Percentiles rank a stretch among this genome's conserved stretches.
Conservation (phyloP, 1,140 invertebrate genomes). For the Vanessa tameamea region DNA sequence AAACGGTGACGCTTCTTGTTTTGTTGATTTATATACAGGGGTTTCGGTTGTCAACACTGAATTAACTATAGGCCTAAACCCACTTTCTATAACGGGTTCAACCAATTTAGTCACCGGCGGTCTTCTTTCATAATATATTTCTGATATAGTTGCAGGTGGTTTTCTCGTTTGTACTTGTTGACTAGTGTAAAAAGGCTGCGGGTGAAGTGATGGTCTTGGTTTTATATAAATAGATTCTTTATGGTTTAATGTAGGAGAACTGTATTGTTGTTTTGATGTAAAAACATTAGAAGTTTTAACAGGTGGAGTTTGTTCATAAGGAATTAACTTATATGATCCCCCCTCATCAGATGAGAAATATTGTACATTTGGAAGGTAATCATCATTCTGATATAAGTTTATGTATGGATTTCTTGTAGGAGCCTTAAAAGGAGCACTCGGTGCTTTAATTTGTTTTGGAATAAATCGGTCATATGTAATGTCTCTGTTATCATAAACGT, state of each 20-base stretch:
- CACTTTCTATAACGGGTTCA: slow-evolving; percentile 64
- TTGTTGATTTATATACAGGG: slow-evolving; percentile 40
- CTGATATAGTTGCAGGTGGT: slow-evolving; percentile 58
- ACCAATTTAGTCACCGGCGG: slow-evolving; percentile 39
- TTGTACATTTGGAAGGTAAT: slow-evolving; percentile 50
- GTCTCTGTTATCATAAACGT: slow-evolving; percentile 45
- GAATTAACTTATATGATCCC: slow-evolving; percentile 71
- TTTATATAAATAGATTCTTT: slow-evolving; percentile 63
- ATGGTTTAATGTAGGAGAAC: slow-evolving; percentile 40
- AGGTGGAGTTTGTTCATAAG: slow-evolving; percentile 78
- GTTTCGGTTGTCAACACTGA: slow-evolving; percentile 47
- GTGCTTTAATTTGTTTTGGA: slow-evolving; percentile 57
- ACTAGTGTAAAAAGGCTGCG: slow-evolving; percentile 51
- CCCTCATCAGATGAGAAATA: slow-evolving; percentile 70
- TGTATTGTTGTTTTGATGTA: slow-evolving; percentile 48
- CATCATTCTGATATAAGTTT: slow-evolving; percentile 61
- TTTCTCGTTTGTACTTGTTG: slow-evolving; percentile 54
- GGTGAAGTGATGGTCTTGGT: slow-evolving; percentile 49
- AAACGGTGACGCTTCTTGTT: slow-evolving; percentile 24
- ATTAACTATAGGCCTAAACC: slow-evolving; percentile 73
- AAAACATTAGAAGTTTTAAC: slow-evolving; percentile 54
- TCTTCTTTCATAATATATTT: slow-evolving; percentile 68
- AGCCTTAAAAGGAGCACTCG: slow-evolving; percentile 45
- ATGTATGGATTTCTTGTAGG: slow-evolving; percentile 56
- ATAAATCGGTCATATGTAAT: slow-evolving; percentile 50